Evolutionary conservation across 1,140 invertebrate genomes (phyloP).

Genomic region (Eriosoma lanigerum): DNA sequence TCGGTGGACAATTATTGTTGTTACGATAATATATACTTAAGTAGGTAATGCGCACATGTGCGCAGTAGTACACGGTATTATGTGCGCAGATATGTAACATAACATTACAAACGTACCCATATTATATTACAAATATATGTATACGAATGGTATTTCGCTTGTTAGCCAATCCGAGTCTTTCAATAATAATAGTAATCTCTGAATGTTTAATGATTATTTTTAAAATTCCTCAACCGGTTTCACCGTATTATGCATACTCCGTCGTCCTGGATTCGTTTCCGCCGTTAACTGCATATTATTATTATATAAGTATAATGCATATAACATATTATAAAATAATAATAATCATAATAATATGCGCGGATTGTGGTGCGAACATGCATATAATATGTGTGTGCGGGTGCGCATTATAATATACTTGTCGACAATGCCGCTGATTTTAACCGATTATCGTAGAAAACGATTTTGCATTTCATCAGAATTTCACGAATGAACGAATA

Average conservation of each 20-base stretch:
- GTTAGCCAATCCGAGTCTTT: conserved; percentile 17
- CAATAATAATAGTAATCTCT: conserved; percentile 15
- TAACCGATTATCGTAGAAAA: neutral
- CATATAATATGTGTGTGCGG: neutral
- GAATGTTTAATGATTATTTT: conserved; percentile 24
- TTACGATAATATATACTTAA: neutral
- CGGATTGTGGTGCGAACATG: neutral
- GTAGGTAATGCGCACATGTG: neutral
- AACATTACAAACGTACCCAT: no score
- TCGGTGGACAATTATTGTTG: no score
- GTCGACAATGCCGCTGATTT: neutral
- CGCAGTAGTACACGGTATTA: neutral
- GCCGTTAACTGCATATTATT: neutral
- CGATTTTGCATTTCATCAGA: neutral
- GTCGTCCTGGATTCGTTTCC: conserved; percentile 17
- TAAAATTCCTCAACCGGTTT: conserved; percentile 14
- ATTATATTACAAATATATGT: neutral
- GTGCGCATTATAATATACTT: neutral
- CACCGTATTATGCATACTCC: neutral
- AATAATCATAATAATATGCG: neutral
- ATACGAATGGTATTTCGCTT: conserved; percentile 11
- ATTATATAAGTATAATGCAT: neutral
- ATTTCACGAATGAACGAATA: neutral
- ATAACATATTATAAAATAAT: no score
- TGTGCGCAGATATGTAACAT: no score